Percentiles rank a stretch among this genome's conserved stretches.
phyloP scores from a whole-genome alignment of 1,140 invertebrate genomes.

The Drosophila obscura region DNA sequence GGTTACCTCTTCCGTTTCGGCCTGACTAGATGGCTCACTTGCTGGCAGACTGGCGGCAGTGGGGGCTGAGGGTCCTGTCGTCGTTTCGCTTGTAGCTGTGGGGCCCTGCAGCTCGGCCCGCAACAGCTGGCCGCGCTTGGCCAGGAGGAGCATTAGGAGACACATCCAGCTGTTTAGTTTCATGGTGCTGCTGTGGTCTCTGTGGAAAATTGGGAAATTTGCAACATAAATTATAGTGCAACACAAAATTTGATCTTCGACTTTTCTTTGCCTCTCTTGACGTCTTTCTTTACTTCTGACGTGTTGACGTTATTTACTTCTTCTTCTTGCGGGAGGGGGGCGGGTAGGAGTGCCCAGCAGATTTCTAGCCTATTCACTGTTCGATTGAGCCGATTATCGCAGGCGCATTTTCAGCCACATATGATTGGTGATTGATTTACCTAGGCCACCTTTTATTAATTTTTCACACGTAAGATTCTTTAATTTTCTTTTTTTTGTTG shows the following conservation, averaged over 20 bases:
- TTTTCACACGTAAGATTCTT: constrained; percentile 77
- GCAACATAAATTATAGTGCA: constrained; percentile 25
- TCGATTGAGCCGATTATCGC: constrained; percentile 28
- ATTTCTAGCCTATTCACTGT: constrained; percentile 40
- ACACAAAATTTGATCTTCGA: constrained; percentile 37
- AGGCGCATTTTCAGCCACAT: constrained; percentile 50
- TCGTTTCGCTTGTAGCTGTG: constrained; percentile 27
- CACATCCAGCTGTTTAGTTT: constrained; percentile 39
- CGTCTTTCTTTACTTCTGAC: constrained; percentile 60
- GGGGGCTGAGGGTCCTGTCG: neutral
- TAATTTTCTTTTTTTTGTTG: constrained; percentile 70
- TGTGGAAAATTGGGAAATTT: constrained; percentile 3
- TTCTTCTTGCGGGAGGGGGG: constrained; percentile 20
- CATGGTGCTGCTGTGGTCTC: constrained; percentile 33
- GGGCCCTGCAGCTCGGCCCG: constrained; percentile 62
- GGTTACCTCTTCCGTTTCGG: constrained; percentile 49
- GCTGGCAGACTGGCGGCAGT: constrained; percentile 18
- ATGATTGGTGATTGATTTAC: constrained; percentile 16
- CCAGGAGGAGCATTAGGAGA: constrained; percentile 46
- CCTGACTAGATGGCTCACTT: constrained; percentile 21
- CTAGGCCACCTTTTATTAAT: constrained; percentile 29
- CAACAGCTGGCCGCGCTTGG: constrained; percentile 35
- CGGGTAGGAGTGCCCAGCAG: constrained; percentile 15
- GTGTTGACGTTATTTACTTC: constrained; percentile 79
- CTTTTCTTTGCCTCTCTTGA: constrained; percentile 25